Evolutionary conservation across 2,888 invertebrate species (phyloP), one percentile per base, ranked within the genome.

Genomic region (Cantharis rustica): DNA sequence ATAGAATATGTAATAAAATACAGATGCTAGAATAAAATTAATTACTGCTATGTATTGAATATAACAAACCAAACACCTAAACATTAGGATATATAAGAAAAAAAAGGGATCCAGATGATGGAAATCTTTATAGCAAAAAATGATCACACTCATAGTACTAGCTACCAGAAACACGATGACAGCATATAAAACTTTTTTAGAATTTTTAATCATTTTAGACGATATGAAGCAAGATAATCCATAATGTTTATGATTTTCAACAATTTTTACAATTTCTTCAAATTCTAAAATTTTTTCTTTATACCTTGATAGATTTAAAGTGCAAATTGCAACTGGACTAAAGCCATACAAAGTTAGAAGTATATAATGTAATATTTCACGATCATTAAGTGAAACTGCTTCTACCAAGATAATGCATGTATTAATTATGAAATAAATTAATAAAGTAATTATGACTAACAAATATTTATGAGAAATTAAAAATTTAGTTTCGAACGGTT

Each of bases 51-150:
- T 47, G 1, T 47, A 2, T 47, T 47, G n/a, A 7, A 47, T n/a
- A 9, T 47, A 47, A 7, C 7, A n/a, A 7, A 47, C 0, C n/a
- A 47, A 47, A 47, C n/a, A n/a, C 9, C 47, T 5, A 9, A 5
- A 7, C n/a, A 47, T 47, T 47, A 47, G 9, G 1, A 47, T 9
- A 47, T 47, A 1, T n/a, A 47, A n/a, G 5, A n/a, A 47, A 9
- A 7, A 47, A 7, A n/a, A n/a, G 1, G n/a, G 7, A n/a, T n/a
- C n/a, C 2, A 4, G 1, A 0, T n/a, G 7, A 3, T 1, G n/a
- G 5, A n/a, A 47, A n/a, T 47, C 47, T 47, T n/a, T n/a, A 13
- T 5, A 47, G 1, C n/a, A n/a, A 7, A 47, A 47, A 47, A 47
- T 47, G n/a, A 7, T 0, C 7, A 47, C n/a, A n/a, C 1, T 7